Evolutionary conservation across 2,797 vertebrate genomes (phyloP), one percentile per base, ranked within the genome.

Genomic region (Anisognathus igniventris): DNA sequence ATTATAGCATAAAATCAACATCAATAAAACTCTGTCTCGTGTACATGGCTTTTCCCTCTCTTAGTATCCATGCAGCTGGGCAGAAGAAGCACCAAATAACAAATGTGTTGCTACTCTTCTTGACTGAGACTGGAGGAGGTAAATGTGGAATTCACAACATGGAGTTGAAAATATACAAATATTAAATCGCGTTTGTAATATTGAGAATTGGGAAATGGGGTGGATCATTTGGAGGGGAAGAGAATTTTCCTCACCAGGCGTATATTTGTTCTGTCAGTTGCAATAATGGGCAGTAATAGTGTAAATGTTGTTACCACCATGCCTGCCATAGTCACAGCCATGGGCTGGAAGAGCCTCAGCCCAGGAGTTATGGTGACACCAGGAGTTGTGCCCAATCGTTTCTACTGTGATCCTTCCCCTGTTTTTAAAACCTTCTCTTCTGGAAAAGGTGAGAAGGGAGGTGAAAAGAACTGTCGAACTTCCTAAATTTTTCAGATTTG

Each of bases 1-100:
- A 92, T 95, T 88, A 83, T 21, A 42, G 76, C 76, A 51, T 74
- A 54, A 88, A 95, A 80, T 92, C 45, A 91, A 16, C 93, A 61
- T 83, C 65, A 90, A 74, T 93, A 88, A 91, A 86, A 75, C 57
- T 71, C 39, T 65, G 33, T 60, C 15, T 77, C 20, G 2, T 42
- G 27, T 84, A 60, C 61, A 14, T 1, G 19, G 64, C 35, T 92
- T 58, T 90, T 44, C 24, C 11, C 15, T 90, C 40, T 88, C 50
- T 16, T 33, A 7, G n/a, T 60, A 77, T 50, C 54, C 39, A 15
- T 45, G 66, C 75, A 93, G 51, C 80, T 87, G 88, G 64, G 62
- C 7, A 48, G n/a, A 60, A 82, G n/a, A 53, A 16, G 11, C 64
- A 33, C 42, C 58, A 3, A 62, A 6, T 62, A 87, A 78, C 18